Conservation (phyloP, 1,140 invertebrate species). For the Plectrocnemia conspersa region DNA sequence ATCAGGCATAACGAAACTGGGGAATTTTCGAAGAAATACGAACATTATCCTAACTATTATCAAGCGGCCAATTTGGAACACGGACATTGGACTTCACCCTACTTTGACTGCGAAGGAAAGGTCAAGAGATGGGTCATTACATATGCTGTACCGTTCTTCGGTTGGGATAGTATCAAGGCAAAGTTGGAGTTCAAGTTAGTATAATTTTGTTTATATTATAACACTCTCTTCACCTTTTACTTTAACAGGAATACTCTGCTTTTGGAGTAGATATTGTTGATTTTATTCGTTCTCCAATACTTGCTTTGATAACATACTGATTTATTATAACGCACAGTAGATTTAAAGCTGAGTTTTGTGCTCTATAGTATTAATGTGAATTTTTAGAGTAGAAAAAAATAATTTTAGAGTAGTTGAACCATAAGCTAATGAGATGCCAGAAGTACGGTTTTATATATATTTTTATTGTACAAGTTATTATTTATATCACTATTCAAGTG, state of each 20-base stretch:
- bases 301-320: too few relatives aligned
- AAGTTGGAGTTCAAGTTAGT: conserved; percentile 93
- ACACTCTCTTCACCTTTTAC: too few relatives aligned
- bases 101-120: conserved; percentile 91
- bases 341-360: too few relatives aligned
- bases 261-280: neutral
- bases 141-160: conserved; percentile 95
- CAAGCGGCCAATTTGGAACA: conserved; percentile 79
- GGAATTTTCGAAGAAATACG: conserved; percentile 75
- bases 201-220: neutral
- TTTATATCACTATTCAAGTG: too few relatives aligned
- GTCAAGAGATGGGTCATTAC: conserved; percentile 92
- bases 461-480: too few relatives aligned
- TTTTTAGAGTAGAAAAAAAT: too few relatives aligned
- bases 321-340: too few relatives aligned
- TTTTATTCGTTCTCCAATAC: neutral
- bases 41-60: conserved; percentile 87
- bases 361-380: too few relatives aligned
- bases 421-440: too few relatives aligned
- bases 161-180: conserved; percentile 86
- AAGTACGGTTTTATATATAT: too few relatives aligned
- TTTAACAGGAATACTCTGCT: too few relatives aligned
- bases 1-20: conserved; percentile 86
- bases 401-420: too few relatives aligned
- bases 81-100: conserved; percentile 90